Conservation (phyloP, 2,797 vertebrate genomes). For the Cheirogaleus major region DNA sequence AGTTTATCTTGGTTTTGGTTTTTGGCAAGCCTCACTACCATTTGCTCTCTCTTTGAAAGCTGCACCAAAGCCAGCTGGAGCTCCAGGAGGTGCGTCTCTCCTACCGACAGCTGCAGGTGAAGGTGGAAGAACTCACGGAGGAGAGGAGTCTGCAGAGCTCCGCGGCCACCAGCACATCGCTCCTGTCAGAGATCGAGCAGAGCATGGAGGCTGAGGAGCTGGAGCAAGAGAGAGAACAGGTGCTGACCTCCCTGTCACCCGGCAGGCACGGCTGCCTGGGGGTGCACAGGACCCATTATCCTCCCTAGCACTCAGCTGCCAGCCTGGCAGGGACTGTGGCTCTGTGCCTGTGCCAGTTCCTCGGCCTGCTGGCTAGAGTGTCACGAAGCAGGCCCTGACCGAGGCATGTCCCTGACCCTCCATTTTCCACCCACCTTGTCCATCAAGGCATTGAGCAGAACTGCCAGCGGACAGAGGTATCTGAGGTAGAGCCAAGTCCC, state of each 20-base stretch:
- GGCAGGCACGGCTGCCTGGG: fast-evolving
- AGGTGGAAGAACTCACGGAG: slow-evolving; percentile 94
- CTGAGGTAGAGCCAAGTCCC: not conserved
- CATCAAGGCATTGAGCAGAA: not conserved
- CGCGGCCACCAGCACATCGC: slow-evolving; percentile 91
- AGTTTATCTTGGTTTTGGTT: not conserved
- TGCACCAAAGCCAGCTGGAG: slow-evolving; percentile 95
- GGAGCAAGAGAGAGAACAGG: slow-evolving; percentile 98
- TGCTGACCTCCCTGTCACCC: slow-evolving; percentile 69
- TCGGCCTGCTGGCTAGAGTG: not conserved
- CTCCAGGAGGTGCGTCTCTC: slow-evolving; percentile 94
- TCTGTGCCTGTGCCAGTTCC: not conserved
- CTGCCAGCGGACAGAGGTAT: not conserved
- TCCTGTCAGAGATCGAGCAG: slow-evolving; percentile 98
- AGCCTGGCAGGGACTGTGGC: too few species aligned
- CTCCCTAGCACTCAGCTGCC: not conserved
- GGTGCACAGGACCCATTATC: fast-evolving
- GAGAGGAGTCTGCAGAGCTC: slow-evolving; percentile 94
- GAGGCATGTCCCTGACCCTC: not conserved
- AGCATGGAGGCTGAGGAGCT: slow-evolving; percentile 99
- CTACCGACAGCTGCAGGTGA: slow-evolving; percentile 92
- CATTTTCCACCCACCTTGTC: not conserved
- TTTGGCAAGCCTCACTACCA: not conserved
- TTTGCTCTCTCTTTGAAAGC: slow-evolving; percentile 82
- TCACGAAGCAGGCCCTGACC: not conserved